Percentiles rank a stretch among this genome's conserved stretches.
Evolutionary conservation across 2,797 vertebrate genomes (phyloP).

Genomic region (Naso thynnoides): DNA sequence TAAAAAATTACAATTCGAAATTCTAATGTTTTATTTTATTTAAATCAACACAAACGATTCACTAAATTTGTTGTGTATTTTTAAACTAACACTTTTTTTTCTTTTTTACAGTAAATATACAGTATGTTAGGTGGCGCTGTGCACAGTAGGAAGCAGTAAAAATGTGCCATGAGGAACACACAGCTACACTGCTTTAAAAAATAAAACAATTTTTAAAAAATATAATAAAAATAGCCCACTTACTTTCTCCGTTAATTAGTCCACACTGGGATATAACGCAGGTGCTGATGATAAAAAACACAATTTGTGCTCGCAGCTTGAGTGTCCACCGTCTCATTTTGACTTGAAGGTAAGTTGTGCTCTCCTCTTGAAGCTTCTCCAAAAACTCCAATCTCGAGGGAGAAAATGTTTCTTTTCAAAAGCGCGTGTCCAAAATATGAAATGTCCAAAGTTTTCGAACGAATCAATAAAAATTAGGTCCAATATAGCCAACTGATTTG

Average conservation of each 20-base stretch:
- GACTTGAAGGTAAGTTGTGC: slow-evolving; percentile 55
- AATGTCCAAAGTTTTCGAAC: slow-evolving; percentile 45
- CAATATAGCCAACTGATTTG: slow-evolving; percentile 46
- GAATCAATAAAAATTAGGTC: slow-evolving; percentile 24
- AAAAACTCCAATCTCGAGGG: slow-evolving; percentile 40
- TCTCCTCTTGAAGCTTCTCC: slow-evolving; percentile 57
- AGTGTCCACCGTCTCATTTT: slow-evolving; percentile 83
- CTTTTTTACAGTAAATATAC: not conserved
- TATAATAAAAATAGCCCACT: slow-evolving; percentile 66
- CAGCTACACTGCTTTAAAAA: not conserved
- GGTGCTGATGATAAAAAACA: slow-evolving; percentile 82
- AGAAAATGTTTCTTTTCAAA: slow-evolving; percentile 35
- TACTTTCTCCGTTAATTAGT: slow-evolving; percentile 86
- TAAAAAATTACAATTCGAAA: not conserved
- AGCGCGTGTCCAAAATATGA: slow-evolving; percentile 3
- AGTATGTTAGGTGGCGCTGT: not conserved
- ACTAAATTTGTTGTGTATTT: not conserved
- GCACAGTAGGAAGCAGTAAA: not conserved
- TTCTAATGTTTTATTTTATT: not conserved
- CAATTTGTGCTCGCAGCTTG: slow-evolving; percentile 74
- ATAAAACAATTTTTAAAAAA: not conserved
- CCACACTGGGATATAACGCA: slow-evolving; percentile 83
- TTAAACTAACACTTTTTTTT: not conserved
- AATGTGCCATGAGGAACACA: not conserved
- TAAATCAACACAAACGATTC: not conserved